A percentile compares a stretch with the other conserved stretches of the same genome.
These are phyloP conservation scores for Pluvialis apricaria DNA, from an alignment of 2,113 vertebrate genomes.

Conservation along the genomic window DNA sequence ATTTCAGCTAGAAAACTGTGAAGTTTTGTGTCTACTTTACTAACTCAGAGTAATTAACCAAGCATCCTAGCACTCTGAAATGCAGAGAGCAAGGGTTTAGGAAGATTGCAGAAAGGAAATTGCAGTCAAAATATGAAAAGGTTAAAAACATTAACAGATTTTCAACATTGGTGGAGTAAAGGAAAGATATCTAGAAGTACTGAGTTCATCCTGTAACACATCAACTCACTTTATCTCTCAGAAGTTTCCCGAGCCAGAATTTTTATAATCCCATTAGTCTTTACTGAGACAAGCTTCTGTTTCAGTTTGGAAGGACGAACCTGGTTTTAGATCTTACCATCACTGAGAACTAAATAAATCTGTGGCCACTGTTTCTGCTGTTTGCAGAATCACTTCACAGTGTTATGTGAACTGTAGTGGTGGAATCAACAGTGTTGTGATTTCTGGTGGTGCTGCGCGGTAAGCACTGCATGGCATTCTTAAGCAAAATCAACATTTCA, in stretches of 20 bases:
- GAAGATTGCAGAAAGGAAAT: background rate
- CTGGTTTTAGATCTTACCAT: background rate
- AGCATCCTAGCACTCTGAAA: background rate
- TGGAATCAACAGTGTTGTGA: background rate
- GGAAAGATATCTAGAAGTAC: background rate
- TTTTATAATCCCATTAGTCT: background rate
- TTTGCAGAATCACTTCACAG: background rate
- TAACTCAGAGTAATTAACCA: background rate
- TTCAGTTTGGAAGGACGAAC: background rate
- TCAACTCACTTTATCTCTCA: background rate
- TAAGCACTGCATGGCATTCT: background rate
- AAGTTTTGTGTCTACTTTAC: background rate
- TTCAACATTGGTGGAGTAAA: fast-evolving
- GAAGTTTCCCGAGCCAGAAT: background rate
- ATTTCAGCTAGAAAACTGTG: background rate
- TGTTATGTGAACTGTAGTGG: background rate
- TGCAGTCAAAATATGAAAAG: background rate
- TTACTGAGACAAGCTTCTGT: background rate
- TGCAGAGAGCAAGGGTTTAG: background rate
- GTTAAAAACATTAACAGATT: background rate
- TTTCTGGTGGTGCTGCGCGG: background rate
- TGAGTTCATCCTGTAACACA: background rate
- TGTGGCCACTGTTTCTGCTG: background rate
- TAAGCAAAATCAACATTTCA: background rate
- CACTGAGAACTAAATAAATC: background rate